Conservation (phyloP, 2,797 vertebrate genomes). For the Distichodus sexfasciatus region DNA sequence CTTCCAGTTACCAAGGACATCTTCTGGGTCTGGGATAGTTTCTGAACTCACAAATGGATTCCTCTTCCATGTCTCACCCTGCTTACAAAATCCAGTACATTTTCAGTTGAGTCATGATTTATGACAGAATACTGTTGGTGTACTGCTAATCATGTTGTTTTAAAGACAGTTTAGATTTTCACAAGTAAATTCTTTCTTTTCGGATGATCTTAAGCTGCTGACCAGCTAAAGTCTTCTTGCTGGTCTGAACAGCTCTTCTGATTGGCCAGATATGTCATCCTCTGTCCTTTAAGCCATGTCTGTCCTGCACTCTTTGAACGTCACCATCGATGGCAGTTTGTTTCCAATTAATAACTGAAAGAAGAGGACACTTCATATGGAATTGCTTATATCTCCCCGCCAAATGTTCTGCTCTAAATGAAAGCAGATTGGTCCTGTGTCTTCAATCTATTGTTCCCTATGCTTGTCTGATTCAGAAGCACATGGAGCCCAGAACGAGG, state of each 20-base stretch:
- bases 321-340: constrained; percentile 40
- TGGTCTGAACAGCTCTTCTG: constrained; percentile 41
- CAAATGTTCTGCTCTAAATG: constrained; percentile 47
- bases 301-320: constrained; percentile 28
- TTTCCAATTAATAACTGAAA: constrained; percentile 53
- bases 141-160: too few species aligned
- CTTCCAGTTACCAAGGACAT: too few species aligned
- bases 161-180: too few species aligned
- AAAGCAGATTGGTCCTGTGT: constrained; percentile 51
- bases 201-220: too few species aligned
- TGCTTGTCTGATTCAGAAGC: constrained; percentile 38
- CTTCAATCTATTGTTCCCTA: constrained; percentile 32
- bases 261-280: constrained; percentile 11
- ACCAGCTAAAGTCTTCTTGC: too few species aligned
- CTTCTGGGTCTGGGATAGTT: too few species aligned
- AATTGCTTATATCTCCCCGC: constrained; percentile 45
- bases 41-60: too few species aligned
- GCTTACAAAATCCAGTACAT: too few species aligned
- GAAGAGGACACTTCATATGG: constrained; percentile 50
- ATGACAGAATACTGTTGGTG: too few species aligned
- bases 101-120: too few species aligned
- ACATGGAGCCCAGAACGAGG: constrained; percentile 23
- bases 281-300: neutral
- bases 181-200: too few species aligned
- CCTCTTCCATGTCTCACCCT: too few species aligned